Conservation (phyloP, 2,113 vertebrate genomes). For the Hippopotamus amphibius region DNA sequence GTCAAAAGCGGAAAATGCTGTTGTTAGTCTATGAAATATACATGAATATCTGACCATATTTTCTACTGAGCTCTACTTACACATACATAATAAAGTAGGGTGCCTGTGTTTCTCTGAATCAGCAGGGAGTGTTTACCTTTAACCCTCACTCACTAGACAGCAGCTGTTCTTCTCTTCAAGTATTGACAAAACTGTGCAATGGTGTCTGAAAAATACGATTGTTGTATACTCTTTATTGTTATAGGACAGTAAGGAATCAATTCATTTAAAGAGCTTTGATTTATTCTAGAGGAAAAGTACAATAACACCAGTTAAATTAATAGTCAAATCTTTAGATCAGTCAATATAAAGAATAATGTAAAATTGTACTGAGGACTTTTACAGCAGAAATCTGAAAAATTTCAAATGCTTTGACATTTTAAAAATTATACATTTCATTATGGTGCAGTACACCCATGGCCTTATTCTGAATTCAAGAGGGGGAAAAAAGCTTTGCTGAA, state of each 20-base stretch:
- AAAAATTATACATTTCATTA: constrained; percentile 51
- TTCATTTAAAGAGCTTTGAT: constrained; percentile 70
- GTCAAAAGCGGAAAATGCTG: constrained; percentile 56
- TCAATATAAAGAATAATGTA: constrained; percentile 57
- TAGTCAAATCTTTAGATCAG: constrained; percentile 67
- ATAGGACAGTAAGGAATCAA: constrained; percentile 70
- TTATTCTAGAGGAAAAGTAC: constrained; percentile 70
- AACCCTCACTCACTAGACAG: constrained; percentile 64
- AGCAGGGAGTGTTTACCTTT: constrained; percentile 72
- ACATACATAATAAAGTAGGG: constrained; percentile 66
- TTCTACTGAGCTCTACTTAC: constrained; percentile 67
- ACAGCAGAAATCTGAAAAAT: constrained; percentile 50
- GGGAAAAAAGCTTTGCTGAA: background rate
- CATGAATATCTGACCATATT: constrained; percentile 68
- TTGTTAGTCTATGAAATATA: constrained; percentile 65
- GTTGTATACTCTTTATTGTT: constrained; percentile 74
- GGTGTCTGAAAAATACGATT: constrained; percentile 76
- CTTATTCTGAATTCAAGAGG: background rate
- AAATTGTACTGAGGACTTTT: constrained; percentile 60
- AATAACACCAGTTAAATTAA: constrained; percentile 76
- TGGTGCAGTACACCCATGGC: background rate
- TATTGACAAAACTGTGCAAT: constrained; percentile 63
- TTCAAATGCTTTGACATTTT: constrained; percentile 51
- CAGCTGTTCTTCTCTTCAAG: constrained; percentile 71
- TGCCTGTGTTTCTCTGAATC: constrained; percentile 59